These are phyloP conservation scores for Orchesellides sinensis DNA, from an alignment of 2,888 invertebrate genomes.

Conservation along the genomic window DNA sequence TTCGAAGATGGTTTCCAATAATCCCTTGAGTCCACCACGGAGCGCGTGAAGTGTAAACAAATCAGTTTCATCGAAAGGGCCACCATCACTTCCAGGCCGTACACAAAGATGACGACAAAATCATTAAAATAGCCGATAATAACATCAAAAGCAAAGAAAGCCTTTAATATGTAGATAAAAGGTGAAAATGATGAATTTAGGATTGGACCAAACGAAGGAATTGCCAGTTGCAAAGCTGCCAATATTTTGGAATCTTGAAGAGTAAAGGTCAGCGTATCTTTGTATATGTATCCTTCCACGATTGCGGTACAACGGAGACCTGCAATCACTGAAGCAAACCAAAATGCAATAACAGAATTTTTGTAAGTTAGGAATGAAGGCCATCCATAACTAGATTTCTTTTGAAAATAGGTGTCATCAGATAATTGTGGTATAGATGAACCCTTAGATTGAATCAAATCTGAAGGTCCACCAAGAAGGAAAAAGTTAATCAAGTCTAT, in stretches of 20 bases:
- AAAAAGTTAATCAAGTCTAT: slow-evolving; percentile 24
- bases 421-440: background rate
- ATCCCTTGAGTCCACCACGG: background rate
- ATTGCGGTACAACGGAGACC: background rate
- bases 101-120: background rate
- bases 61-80: slow-evolving; percentile 9
- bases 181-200: background rate
- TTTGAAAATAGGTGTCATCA: background rate
- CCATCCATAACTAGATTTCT: background rate
- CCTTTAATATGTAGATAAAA: background rate
- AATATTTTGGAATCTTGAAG: background rate
- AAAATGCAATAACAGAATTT: background rate
- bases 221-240: background rate
- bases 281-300: background rate
- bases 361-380: background rate
- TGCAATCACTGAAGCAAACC: background rate
- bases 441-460: background rate
- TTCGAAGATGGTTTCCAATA: background rate
- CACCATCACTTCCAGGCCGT: background rate
- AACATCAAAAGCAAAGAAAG: background rate
- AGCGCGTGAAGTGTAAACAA: too few relatives aligned
- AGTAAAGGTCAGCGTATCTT: background rate
- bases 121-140: background rate
- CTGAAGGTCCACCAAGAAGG: background rate
- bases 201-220: background rate